phyloP scores from a whole-genome alignment of 2,797 vertebrate species.

The Cyclopterus lumpus region DNA sequence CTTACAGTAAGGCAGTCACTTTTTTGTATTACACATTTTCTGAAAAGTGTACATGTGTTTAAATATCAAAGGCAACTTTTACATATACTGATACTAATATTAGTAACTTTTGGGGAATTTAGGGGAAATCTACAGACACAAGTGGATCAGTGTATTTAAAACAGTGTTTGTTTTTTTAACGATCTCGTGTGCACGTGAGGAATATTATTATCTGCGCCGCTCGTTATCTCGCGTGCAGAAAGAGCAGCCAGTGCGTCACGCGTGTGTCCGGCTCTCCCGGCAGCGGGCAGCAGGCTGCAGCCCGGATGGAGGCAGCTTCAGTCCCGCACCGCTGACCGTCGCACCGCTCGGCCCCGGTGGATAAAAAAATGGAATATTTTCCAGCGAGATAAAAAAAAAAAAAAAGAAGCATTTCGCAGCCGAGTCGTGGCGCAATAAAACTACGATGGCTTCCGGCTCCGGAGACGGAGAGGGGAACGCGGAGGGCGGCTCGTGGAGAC shows the following conservation, averaged over 20 bases:
- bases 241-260: neutral
- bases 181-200: neutral
- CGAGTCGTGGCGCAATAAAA: conserved; percentile 9
- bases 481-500: conserved; percentile 73
- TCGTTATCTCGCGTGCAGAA: neutral
- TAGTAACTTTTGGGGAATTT: neutral
- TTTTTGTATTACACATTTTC: neutral
- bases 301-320: conserved; percentile 24
- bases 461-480: conserved; percentile 52
- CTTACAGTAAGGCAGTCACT: neutral
- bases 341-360: neutral
- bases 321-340: conserved; percentile 9
- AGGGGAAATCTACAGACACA: neutral
- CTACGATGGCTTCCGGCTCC: conserved; percentile 76
- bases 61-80: neutral
- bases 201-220: neutral
- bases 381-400: conserved; percentile 12
- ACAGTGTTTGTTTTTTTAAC: neutral
- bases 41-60: neutral
- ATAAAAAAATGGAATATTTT: conserved; percentile 43
- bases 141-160: neutral
- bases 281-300: conserved; percentile 15
- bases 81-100: neutral
- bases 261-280: neutral
- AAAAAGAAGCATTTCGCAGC: neutral